These are phyloP conservation scores for Bruchidius siliquastri DNA, from an alignment of 2,888 invertebrate species.

Conservation along the genomic window DNA sequence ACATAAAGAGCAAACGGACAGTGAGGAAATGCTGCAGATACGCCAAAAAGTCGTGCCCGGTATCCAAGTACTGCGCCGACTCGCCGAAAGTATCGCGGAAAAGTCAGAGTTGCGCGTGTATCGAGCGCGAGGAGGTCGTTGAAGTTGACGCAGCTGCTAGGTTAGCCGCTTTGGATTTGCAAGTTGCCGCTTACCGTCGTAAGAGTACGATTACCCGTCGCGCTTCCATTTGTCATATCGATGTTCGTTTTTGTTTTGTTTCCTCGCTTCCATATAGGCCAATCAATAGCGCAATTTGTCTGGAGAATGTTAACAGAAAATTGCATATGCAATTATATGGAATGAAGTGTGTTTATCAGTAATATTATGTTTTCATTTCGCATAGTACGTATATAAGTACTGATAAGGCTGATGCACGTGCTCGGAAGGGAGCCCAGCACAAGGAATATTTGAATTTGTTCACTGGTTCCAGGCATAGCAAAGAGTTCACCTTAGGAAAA, in stretches of 20 bases:
- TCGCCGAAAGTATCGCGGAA: slow-evolving; percentile 32
- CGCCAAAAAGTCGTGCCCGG: slow-evolving; percentile 44
- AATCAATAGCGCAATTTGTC: too few species aligned
- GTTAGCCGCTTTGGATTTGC: slow-evolving; percentile 37
- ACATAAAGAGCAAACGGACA: slow-evolving; percentile 37
- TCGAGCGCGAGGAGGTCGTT: slow-evolving; percentile 25
- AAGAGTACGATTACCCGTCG: slow-evolving; percentile 37
- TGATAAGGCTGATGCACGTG: too few species aligned
- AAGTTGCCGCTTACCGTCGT: slow-evolving; percentile 37
- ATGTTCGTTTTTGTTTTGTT: slow-evolving; percentile 8
- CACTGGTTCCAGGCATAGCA: too few species aligned
- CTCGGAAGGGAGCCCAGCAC: too few species aligned
- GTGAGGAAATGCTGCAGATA: slow-evolving; percentile 45
- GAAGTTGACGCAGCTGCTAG: slow-evolving; percentile 28
- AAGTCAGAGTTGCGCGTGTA: slow-evolving; percentile 41
- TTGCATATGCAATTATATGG: too few species aligned
- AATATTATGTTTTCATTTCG: too few species aligned
- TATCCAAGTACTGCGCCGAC: slow-evolving; percentile 33
- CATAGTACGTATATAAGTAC: too few species aligned
- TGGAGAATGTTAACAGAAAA: too few species aligned
- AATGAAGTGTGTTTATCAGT: too few species aligned
- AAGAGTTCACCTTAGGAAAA: too few species aligned
- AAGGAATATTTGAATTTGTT: too few species aligned
- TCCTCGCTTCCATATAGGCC: slow-evolving; percentile 8
- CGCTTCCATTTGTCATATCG: slow-evolving; percentile 25